Evolutionary conservation across 2,888 invertebrate genomes (phyloP), one percentile per base, ranked within the genome.

Genomic region (Oligia strigilis): DNA sequence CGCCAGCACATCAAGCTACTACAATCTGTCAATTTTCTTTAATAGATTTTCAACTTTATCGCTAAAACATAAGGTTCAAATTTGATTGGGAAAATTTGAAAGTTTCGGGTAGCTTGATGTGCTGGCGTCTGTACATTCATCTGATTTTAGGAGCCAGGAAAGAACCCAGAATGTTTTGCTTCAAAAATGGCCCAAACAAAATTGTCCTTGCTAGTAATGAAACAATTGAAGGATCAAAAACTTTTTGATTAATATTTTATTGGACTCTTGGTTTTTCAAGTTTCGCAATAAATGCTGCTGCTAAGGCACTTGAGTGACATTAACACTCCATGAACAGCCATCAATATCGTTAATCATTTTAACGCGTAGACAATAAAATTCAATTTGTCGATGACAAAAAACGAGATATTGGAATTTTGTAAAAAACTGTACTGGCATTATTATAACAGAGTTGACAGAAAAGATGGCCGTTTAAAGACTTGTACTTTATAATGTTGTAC

Each of bases 271-370:
- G 77, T 84, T 80, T 75, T 83, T 75, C 78, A 81, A 81, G 76
- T 86, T 87, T 49, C 72, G 75, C 80, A 81, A 89, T 90, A 86
- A 90, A 88, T 79, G 67, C 72, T 77, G 69, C 84, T 85, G 73
- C 85, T 77, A 76, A 83, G 79, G 72, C 82, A 80, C 86, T 89
- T 80, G 73, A 80, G 73, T 72, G 77, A 79, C 76, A 88, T 89
- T 84, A 84, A 90, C 81, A 60, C 78, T 88, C 79, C 70, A 87
- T 85, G 84, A 90, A 87, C 78, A 78, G 75, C 87, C 86, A 91
- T 92, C 90, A 90, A 92, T 91, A 90, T 89, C 84, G 76, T 86
- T 89, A 90, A 90, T 88, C 87, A 84, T 88, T 90, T 90, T 89
- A 88, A 88, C 84, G 85, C 89, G 89, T 83, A 83, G 85, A 87